These are phyloP conservation scores for Sardina pilchardus DNA, from an alignment of 2,113 vertebrate species.

Conservation along the genomic window DNA sequence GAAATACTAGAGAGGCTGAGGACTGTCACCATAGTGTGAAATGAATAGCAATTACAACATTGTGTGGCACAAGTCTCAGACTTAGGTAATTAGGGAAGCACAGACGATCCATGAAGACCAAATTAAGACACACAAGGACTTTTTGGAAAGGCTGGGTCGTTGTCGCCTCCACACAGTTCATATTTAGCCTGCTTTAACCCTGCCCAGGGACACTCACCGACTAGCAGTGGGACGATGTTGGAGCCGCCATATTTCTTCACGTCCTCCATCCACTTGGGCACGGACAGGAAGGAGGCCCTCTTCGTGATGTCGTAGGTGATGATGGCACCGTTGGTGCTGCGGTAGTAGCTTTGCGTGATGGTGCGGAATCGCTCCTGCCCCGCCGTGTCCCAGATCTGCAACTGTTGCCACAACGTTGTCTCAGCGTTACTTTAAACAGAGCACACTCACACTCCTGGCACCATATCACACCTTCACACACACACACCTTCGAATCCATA, in stretches of 20 bases:
- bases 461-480: background rate
- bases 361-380: slow-evolving; percentile 88
- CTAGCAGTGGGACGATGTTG: slow-evolving; percentile 81
- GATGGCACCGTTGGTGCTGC: slow-evolving; percentile 85
- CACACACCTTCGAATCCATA: too few species aligned
- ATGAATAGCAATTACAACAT: background rate
- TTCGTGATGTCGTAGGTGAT: slow-evolving; percentile 86
- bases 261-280: slow-evolving; percentile 87
- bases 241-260: slow-evolving; percentile 83
- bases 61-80: background rate
- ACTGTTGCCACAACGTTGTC: slow-evolving; percentile 55
- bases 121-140: background rate
- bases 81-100: background rate
- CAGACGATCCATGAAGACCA: background rate
- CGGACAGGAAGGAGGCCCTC: slow-evolving; percentile 76
- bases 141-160: background rate
- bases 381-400: slow-evolving; percentile 90
- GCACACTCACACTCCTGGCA: background rate
- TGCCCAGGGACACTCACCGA: slow-evolving; percentile 71
- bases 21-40: background rate
- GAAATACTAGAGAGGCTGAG: background rate
- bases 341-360: slow-evolving; percentile 88
- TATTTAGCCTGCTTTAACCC: background rate
- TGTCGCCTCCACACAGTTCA: background rate
- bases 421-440: background rate